phyloP scores from a whole-genome alignment of 2,797 vertebrate genomes.

The Pelobates cultripes region DNA sequence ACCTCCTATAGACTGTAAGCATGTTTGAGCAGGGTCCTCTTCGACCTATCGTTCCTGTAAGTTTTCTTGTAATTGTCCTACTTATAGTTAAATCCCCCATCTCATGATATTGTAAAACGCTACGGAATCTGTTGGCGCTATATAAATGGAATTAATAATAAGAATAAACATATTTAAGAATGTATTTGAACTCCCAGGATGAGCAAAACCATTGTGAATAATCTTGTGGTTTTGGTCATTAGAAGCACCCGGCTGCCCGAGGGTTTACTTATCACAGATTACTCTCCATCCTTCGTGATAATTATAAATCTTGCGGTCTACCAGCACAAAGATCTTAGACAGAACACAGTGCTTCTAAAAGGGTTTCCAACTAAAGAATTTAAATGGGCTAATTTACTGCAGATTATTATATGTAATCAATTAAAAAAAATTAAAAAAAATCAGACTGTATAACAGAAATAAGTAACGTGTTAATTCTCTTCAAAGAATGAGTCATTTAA shows the following conservation, averaged over 20 bases:
- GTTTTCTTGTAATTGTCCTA: too few species aligned
- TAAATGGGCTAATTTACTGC: constrained; percentile 1
- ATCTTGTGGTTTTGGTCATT: not conserved
- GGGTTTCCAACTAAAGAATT: constrained; percentile 28
- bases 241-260: not conserved
- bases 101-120: too few species aligned
- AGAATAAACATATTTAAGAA: not conserved
- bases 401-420: constrained; percentile 12
- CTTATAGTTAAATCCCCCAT: too few species aligned
- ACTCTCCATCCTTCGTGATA: constrained; percentile 20
- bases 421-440: not conserved
- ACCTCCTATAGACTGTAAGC: too few species aligned
- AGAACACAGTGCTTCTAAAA: not conserved
- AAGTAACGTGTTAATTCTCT: not conserved
- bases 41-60: too few species aligned
- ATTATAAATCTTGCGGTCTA: constrained; percentile 28
- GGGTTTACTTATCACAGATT: constrained; percentile 6
- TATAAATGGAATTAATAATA: not conserved
- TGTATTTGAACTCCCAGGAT: not conserved
- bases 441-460: not conserved
- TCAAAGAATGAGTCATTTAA: not conserved
- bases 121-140: too few species aligned
- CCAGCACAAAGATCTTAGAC: constrained; percentile 25
- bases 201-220: not conserved
- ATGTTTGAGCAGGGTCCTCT: too few species aligned